Base-by-base conservation (phyloP, 2,888 invertebrate species). In the Drosophila glabriapex region DNA sequence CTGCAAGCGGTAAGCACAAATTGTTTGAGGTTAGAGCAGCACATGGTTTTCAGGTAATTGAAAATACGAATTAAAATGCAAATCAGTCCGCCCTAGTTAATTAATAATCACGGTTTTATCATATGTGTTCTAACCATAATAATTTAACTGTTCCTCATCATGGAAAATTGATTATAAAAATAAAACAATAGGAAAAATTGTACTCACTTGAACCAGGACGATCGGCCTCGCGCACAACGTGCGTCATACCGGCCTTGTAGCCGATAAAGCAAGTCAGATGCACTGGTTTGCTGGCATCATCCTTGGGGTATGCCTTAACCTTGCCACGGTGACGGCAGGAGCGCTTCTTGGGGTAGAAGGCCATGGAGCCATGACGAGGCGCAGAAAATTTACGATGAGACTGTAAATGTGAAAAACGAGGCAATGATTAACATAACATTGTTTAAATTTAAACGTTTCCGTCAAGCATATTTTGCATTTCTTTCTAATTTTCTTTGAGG, bases 161-260 rank as follows among this genome's bases (percentile, higher is more conserved):
- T 83, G 70, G 49, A 82, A 88, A 76, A 29, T 29, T 0, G 10
- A n/a, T 12, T n/a, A 1, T 29, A 3, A 16, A 5, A 10, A 9
- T 33, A 12, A 16, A 3, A 28, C 14, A 19, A 28, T 14, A 16
- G 1, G 3, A 3, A 7, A 25, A 64, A 25, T 37, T 0, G 0
- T 29, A 96, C 98, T 97, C 94, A 99, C 98, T 99, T 94, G 99
- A 99, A 79, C 99, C 99, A 92, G 99, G 99, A 94, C 99, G 96
- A 94, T 99, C 99, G 63, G 99, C 99, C 94, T 99, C 99, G 89
- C 99, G 96, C 14, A 99, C 97, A 94, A 99, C 97, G 94, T 99
- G 99, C 91, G 99, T 99, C 99, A 99, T 99, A 94, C 99, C 99
- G 93, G 99, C 99, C 94, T 99, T 99, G 95, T 99, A 99, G 73